Conservation (phyloP, 2,113 vertebrate species). For the Podilymbus podiceps region DNA sequence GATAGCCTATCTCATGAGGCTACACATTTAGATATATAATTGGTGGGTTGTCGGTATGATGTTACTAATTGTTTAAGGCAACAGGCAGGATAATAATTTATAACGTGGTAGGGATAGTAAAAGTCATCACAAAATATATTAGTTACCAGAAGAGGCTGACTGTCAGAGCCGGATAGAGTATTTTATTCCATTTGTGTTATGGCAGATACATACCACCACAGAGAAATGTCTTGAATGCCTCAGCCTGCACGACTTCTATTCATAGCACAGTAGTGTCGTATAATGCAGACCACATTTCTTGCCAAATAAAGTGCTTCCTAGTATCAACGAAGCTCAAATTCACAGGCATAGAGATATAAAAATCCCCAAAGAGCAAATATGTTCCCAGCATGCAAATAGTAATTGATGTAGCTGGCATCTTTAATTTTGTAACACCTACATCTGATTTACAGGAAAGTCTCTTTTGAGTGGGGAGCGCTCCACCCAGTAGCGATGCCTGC, state of each 20-base stretch:
- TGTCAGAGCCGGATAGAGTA: background rate
- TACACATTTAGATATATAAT: background rate
- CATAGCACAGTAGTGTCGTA: background rate
- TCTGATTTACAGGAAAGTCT: background rate
- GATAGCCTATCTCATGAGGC: background rate
- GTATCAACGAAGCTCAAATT: background rate
- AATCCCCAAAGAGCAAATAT: background rate
- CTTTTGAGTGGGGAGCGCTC: background rate
- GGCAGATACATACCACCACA: background rate
- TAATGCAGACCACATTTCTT: background rate
- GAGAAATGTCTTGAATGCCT: background rate
- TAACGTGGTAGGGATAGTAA: background rate
- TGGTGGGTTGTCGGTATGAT: background rate
- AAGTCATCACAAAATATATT: background rate
- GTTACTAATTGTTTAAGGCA: conserved; percentile 31
- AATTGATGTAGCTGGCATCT: background rate
- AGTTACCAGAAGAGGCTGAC: background rate
- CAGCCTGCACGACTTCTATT: background rate
- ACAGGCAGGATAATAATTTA: conserved; percentile 10
- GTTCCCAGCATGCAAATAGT: background rate
- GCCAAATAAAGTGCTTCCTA: background rate
- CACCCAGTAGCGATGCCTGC: background rate
- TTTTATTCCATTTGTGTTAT: background rate
- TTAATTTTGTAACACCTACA: background rate
- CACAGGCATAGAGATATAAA: background rate